Evolutionary conservation across 2,113 vertebrate species (phyloP), one percentile per base, ranked within the genome.

Genomic region (Perca flavescens): DNA sequence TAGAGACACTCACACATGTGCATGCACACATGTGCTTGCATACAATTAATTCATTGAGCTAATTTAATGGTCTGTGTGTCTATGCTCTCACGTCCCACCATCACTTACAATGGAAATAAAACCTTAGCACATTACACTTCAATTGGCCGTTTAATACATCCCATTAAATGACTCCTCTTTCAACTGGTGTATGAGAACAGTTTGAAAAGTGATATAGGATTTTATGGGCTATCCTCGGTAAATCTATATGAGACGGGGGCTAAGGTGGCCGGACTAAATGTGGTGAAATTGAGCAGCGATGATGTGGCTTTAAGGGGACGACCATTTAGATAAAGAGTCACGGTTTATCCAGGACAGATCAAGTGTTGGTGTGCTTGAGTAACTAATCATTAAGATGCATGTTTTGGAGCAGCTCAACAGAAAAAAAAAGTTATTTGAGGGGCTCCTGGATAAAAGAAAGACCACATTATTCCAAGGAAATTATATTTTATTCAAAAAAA

Each of bases 111-210:
- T 72, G 84, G 84, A 79, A 85, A 90, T 91, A 91, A 92, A 93
- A 87, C 75, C 81, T 25, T 54, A 75, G 85, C 76, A 89, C 89
- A 91, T 92, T 92, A 92, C 80, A 82, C 90, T 89, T 90, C 88
- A 93, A 93, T 94, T 94, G 92, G 87, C 86, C 89, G 19, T 92
- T 91, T 93, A 94, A 94, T 93, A 83, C 46, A n/a, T 74, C 62
- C 86, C 85, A 92, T 93, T 91, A 89, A 92, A 88, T 77, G 74
- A 86, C 83, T 87, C 84, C 88, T 89, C 87, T 87, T 92, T 90
- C 81, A 85, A 83, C 80, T 63, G 67, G 58, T 86, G 84, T 89
- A 88, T 85, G 83, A 92, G 88, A 92, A 92, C 91, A 87, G 88
- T 92, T 90, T 90, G 83, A 89, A 87, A 92, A 90, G 85, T 74